A percentile compares a stretch with the other conserved stretches of the same genome.
Conservation (phyloP, 1,140 invertebrate species). For the honey bee (Apis mellifera) region DNA sequence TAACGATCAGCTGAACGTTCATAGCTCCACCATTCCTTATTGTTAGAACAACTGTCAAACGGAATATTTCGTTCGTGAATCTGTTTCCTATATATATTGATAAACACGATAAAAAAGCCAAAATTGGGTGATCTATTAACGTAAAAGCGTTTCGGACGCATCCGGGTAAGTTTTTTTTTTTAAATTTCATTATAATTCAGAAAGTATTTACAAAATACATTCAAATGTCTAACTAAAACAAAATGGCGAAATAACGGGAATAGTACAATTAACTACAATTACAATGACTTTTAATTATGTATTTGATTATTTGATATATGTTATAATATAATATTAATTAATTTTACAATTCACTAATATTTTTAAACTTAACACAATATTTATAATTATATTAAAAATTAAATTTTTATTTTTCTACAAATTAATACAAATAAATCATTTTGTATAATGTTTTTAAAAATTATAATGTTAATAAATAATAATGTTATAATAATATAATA, state of each 20-base stretch:
- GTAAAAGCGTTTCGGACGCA: constrained; percentile 75
- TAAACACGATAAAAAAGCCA: constrained; percentile 58
- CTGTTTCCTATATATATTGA: constrained; percentile 62
- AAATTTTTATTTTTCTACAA: too few relatives aligned
- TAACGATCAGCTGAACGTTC: constrained; percentile 69
- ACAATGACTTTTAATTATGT: neutral
- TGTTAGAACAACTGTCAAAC: constrained; percentile 71
- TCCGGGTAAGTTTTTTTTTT: constrained; percentile 74
- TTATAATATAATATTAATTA: neutral
- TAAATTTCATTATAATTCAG: neutral
- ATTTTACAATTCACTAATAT: too few relatives aligned
- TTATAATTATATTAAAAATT: too few relatives aligned
- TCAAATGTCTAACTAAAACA: constrained; percentile 21
- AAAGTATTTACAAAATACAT: neutral
- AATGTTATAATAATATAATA: neutral
- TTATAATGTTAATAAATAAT: too few relatives aligned
- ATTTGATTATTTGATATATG: neutral
- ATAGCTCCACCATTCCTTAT: constrained; percentile 64
- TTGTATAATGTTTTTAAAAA: too few relatives aligned
- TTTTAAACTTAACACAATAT: too few relatives aligned
- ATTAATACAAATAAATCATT: too few relatives aligned
- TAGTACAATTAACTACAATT: neutral
- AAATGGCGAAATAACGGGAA: constrained; percentile 33
- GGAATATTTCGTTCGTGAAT: constrained; percentile 30
- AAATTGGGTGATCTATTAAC: constrained; percentile 73